phyloP scores from a whole-genome alignment of 1,140 invertebrate species.

The Caenorhabditis inopinata region DNA sequence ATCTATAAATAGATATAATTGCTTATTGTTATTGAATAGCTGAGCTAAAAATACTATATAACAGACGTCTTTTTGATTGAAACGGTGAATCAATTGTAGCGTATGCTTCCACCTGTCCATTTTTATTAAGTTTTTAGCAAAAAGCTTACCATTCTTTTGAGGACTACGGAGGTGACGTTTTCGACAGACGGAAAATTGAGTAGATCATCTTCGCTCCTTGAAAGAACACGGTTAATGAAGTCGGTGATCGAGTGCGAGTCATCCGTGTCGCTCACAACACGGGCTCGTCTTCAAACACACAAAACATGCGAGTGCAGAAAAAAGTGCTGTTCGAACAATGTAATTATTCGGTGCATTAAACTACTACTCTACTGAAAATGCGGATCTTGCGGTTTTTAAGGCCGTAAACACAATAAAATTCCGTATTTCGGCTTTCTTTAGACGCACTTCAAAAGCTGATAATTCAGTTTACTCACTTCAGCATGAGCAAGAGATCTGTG shows the following conservation, averaged over 20 bases:
- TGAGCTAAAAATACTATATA: no score
- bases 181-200: constrained; percentile 13
- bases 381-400: no score
- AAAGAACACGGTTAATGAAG: constrained; percentile 33
- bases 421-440: no score
- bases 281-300: constrained; percentile 20
- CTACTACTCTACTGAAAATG: no score
- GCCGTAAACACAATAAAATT: no score
- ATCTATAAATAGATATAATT: constrained; percentile 10
- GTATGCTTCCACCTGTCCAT: no score
- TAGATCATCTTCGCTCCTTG: constrained; percentile 20
- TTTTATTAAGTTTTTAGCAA: no score
- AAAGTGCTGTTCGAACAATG: background rate
- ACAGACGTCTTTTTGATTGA: no score
- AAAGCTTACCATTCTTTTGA: background rate
- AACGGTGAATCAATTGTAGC: no score
- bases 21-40: background rate
- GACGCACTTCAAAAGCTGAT: no score
- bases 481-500: constrained; percentile 8
- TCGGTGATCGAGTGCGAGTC: constrained; percentile 9
- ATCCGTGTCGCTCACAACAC: constrained; percentile 29
- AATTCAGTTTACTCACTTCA: background rate
- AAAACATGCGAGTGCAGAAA: background rate
- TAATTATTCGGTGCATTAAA: no score
- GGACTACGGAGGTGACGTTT: background rate